phyloP scores from a whole-genome alignment of 2,797 vertebrate species.

The Eulemur rubriventer region DNA sequence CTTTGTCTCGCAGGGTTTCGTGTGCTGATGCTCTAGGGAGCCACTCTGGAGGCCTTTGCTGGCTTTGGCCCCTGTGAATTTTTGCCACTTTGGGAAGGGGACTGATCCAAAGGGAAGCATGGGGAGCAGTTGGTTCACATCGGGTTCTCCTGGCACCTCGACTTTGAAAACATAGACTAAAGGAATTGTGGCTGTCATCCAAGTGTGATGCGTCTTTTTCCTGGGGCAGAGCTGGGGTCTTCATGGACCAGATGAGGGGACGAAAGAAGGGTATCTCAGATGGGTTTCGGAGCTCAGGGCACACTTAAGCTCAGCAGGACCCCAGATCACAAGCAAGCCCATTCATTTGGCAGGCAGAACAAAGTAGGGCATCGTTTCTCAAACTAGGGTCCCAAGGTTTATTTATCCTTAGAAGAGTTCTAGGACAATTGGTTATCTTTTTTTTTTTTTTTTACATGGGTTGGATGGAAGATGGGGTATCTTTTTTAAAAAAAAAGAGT shows the following conservation, averaged over 20 bases:
- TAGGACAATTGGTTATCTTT: not conserved
- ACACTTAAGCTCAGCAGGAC: not conserved
- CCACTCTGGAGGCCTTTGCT: not conserved
- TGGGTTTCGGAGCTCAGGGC: not conserved
- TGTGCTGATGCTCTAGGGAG: not conserved
- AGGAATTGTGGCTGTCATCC: not conserved
- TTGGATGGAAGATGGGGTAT: not conserved
- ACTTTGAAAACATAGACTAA: not conserved
- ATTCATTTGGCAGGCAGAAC: not conserved
- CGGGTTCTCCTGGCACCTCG: not conserved
- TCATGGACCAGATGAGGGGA: not conserved
- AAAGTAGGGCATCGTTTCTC: not conserved
- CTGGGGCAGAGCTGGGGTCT: not conserved
- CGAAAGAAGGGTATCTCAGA: not conserved
- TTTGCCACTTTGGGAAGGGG: not conserved
- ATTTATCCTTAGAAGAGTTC: not conserved
- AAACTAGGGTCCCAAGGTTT: not conserved
- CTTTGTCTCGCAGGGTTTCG: constrained; percentile 55
- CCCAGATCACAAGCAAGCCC: not conserved
- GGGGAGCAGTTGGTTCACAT: not conserved
- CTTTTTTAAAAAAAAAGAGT: not conserved
- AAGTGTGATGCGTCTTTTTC: not conserved
- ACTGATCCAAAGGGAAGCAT: not conserved
- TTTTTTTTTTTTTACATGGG: not conserved
- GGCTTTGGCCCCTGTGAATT: not conserved